Evolutionary conservation across 2,797 vertebrate genomes (phyloP).

Genomic region (Scomberomorus guttatus): DNA sequence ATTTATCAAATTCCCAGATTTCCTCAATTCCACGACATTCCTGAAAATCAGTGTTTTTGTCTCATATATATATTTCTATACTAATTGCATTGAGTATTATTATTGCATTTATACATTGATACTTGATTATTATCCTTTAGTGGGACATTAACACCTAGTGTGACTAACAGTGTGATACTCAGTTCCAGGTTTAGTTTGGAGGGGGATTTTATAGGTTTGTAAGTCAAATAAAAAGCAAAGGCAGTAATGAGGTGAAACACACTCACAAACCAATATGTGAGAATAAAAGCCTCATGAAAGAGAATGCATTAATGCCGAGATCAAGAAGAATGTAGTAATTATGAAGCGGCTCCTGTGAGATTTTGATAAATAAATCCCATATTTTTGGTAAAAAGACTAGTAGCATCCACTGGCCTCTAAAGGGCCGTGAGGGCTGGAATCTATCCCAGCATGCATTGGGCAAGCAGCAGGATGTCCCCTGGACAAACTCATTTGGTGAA

Average conservation of each 20-base stretch:
- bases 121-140: background rate
- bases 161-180: too few relatives aligned
- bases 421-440: too few relatives aligned
- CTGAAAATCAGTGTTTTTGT: background rate
- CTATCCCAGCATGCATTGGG: too few relatives aligned
- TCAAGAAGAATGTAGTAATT: constrained; percentile 18
- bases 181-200: background rate
- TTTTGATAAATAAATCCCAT: background rate
- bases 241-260: constrained; percentile 26
- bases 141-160: too few relatives aligned
- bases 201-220: constrained; percentile 8
- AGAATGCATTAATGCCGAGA: background rate
- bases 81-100: too few relatives aligned
- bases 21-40: background rate
- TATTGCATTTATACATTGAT: background rate
- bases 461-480: too few relatives aligned
- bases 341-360: background rate
- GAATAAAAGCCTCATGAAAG: background rate
- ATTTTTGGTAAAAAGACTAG: too few relatives aligned
- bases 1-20: constrained; percentile 2
- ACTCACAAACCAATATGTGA: background rate
- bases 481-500: too few relatives aligned
- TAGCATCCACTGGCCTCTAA: background rate
- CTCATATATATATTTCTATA: background rate
- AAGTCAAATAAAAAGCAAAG: constrained; percentile 20